Base-by-base conservation (phyloP, 2,888 invertebrate genomes). In the Terebella lapidaria region DNA sequence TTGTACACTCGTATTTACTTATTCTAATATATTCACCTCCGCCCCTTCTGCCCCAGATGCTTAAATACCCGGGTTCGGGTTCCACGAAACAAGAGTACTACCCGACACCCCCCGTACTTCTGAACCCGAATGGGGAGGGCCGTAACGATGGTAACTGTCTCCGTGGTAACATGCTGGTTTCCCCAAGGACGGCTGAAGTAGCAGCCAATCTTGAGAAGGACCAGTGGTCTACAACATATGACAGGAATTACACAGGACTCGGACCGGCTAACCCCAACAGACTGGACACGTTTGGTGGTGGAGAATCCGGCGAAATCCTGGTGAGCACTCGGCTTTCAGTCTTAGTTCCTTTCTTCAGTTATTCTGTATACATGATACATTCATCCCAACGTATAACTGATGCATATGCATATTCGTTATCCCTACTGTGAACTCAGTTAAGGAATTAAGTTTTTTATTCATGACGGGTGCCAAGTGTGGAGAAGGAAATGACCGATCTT, bases 181-280 rank as follows among this genome's bases (percentile, higher is more conserved):
- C 69, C 2, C 60, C 67, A 3, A 62, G 64, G 3, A 71, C 75
- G 0, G 76, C 75, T 18, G 75, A 76, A 58, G 68, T 74, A 0
- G 55, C 73, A 27, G 66, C 74, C 10, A 78, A 79, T 64, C 60
- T 78, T 27, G 77, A 79, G 59, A 64, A 76, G 2, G 66, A 73
- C 59, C 78, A 78, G 55, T 78, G 77, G 77, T 67, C 70, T 60
- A 78, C 77, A 20, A 72, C 71, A 0, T 75, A 79, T 35, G 66
- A 76, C 27, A 59, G 71, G 46, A 68, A 71, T 27, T 72, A 74
- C 64, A 75, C 76, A 1, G 57, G 78, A 0, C 62, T 77, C 1
- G 78, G 78, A 1, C 75, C 75, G 0, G 57, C 67, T 42, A 75
- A 77, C 60, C 73, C 76, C 2, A 67, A 70, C 66, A 67, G 68